phyloP scores from a whole-genome alignment of 2,888 invertebrate species.

The Molanna angustata region DNA sequence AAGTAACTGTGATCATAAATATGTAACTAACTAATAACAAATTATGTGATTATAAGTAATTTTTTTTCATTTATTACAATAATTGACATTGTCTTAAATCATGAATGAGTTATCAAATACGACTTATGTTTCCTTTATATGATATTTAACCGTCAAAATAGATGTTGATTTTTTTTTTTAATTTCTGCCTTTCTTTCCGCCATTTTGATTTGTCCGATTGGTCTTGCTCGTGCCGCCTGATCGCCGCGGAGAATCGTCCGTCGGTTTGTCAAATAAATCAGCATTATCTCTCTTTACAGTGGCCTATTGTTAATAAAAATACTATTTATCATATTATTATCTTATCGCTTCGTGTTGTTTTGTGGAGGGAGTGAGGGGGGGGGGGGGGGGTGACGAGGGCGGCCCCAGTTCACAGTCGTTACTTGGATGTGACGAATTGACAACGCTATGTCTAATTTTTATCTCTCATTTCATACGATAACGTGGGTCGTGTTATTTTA shows the following conservation, averaged over 20 bases:
- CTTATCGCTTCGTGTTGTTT: slow-evolving; percentile 1
- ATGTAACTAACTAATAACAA: no score
- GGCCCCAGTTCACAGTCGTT: slow-evolving; percentile 16
- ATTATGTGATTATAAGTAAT: no score
- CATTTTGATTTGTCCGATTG: no score
- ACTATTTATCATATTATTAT: slow-evolving; percentile 9
- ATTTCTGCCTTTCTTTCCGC: no score
- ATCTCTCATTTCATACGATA: slow-evolving; percentile 11
- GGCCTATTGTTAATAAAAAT: not conserved
- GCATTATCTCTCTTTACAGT: slow-evolving; percentile 46
- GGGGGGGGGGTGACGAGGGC: not conserved
- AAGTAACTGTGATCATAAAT: no score
- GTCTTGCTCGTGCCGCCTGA: slow-evolving; percentile 23
- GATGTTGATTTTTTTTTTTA: no score
- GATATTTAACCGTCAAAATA: no score
- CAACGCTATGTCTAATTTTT: slow-evolving; percentile 9
- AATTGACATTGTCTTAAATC: no score
- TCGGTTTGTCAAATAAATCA: slow-evolving; percentile 55
- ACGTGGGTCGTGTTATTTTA: no score
- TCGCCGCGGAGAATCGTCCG: slow-evolving; percentile 52
- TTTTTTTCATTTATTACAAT: no score
- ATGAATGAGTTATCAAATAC: no score
- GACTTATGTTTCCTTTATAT: no score
- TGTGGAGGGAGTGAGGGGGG: not conserved
- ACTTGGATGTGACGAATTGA: slow-evolving; percentile 19